Percentiles rank a stretch among this genome's conserved stretches.
phyloP scores from a whole-genome alignment of 2,113 vertebrate genomes.

The Cyanistes caeruleus region DNA sequence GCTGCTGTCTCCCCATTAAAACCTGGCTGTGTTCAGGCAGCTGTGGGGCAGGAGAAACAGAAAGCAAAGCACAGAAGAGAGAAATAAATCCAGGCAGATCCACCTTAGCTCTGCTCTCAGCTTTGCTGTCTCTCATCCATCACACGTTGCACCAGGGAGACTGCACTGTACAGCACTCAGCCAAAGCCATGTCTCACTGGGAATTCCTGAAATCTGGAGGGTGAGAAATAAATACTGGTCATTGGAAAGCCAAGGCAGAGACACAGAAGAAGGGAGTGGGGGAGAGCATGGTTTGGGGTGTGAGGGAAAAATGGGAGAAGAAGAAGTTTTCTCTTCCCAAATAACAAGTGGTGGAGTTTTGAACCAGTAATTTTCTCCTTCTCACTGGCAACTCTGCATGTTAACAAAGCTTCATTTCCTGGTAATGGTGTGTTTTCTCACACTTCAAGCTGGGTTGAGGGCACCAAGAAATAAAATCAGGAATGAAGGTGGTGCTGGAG shows the following conservation, averaged over 20 bases:
- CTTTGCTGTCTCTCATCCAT: background rate
- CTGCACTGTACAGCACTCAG: background rate
- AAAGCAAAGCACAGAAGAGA: background rate
- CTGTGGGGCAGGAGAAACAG: background rate
- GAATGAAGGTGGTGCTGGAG: background rate
- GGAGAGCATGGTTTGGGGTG: background rate
- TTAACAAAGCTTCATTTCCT: background rate
- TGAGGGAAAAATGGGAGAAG: background rate
- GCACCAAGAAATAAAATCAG: background rate
- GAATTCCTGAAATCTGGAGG: background rate
- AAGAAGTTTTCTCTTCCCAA: background rate
- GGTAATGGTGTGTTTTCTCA: background rate
- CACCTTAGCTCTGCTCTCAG: background rate
- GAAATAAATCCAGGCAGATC: slow-evolving; percentile 18
- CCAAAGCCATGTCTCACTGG: background rate
- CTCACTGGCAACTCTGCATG: background rate
- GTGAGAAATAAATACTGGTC: background rate
- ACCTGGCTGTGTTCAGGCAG: background rate
- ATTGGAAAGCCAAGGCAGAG: background rate
- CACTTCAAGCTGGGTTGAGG: background rate
- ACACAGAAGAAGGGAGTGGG: background rate
- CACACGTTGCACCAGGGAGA: background rate
- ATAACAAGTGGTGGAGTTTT: background rate
- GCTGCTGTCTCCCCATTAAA: background rate
- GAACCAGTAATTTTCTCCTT: background rate